Conservation (phyloP, 1,140 invertebrate genomes). For the Drosophila miranda region DNA sequence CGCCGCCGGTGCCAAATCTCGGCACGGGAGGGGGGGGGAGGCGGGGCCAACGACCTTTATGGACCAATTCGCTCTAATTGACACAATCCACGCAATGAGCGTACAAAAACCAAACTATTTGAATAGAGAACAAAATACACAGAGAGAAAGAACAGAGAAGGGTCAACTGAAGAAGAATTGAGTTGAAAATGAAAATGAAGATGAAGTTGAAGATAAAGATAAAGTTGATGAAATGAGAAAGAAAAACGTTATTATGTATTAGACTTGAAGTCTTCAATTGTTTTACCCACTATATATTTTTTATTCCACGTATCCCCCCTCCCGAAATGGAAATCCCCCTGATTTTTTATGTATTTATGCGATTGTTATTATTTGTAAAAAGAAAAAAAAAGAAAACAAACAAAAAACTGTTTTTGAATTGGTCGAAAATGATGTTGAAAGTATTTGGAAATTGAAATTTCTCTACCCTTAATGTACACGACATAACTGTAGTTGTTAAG, state of each 20-base stretch:
- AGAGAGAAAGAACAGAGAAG: slow-evolving; percentile 23
- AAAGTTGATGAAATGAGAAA: slow-evolving; percentile 1
- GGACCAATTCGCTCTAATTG: slow-evolving; percentile 82
- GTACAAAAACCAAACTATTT: slow-evolving; percentile 64
- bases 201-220: slow-evolving; percentile 11
- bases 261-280: slow-evolving; percentile 74
- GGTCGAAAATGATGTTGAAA: slow-evolving; percentile 62
- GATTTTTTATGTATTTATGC: slow-evolving; percentile 62
- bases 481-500: slow-evolving; percentile 28
- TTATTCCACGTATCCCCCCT: slow-evolving; percentile 37
- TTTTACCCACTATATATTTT: slow-evolving; percentile 42
- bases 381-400: slow-evolving; percentile 3
- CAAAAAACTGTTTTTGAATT: slow-evolving; percentile 59
- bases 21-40: slow-evolving; percentile 2
- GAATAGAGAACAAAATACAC: slow-evolving; percentile 41
- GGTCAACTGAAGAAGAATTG: slow-evolving; percentile 23
- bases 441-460: slow-evolving; percentile 78
- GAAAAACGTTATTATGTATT: slow-evolving; percentile 64
- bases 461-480: slow-evolving; percentile 46
- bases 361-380: slow-evolving; percentile 53
- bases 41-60: slow-evolving; percentile 72
- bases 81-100: slow-evolving; percentile 76
- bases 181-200: slow-evolving; percentile 17
- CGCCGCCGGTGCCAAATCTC: slow-evolving; percentile 2
- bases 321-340: slow-evolving; percentile 15